phyloP scores from a whole-genome alignment of 1,140 invertebrate genomes.

The Bombus waltoni region DNA sequence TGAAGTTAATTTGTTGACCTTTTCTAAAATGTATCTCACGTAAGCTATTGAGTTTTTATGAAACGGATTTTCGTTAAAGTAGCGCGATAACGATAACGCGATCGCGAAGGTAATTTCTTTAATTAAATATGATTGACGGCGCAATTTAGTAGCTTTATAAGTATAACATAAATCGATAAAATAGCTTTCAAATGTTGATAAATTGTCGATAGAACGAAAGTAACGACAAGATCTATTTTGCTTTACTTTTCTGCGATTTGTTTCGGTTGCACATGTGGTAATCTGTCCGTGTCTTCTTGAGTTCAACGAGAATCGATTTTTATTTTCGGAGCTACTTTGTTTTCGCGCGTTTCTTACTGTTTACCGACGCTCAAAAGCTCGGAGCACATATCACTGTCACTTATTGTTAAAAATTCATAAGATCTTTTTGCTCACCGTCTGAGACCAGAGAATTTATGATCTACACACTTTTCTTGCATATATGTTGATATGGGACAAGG shows the following conservation, averaged over 20 bases:
- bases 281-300: background rate
- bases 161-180: too few relatives aligned
- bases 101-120: background rate
- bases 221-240: background rate
- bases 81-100: background rate
- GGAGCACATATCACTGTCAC: conserved; percentile 8
- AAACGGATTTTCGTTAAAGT: background rate
- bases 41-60: background rate
- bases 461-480: background rate
- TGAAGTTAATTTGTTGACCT: background rate
- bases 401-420: conserved; percentile 29
- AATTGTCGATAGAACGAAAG: background rate
- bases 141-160: too few relatives aligned
- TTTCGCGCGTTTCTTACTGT: background rate
- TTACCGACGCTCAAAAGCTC: background rate
- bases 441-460: background rate
- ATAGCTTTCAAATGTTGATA: background rate
- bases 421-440: background rate
- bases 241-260: background rate
- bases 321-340: conserved; percentile 2
- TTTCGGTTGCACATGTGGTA: background rate
- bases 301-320: background rate
- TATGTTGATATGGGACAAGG: too few relatives aligned
- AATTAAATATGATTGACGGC: too few relatives aligned
- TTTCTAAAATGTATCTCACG: background rate